Base-by-base conservation (phyloP, 2,888 invertebrate genomes). In the Thera obeliscata region DNA sequence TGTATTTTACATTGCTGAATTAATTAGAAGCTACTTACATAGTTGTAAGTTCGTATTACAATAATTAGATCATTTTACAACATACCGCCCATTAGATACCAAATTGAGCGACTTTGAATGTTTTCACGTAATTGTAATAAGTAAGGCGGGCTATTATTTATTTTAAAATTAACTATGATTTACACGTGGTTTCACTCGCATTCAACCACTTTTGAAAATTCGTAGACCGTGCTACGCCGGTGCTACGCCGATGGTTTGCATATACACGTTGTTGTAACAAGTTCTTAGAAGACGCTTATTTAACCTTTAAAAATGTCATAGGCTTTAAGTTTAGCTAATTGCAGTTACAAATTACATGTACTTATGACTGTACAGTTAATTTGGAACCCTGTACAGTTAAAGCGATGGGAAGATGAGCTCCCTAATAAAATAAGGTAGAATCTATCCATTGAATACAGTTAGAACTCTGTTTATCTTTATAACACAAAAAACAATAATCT, bases 151-250 rank as follows among this genome's bases (percentile, higher is more conserved):
- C 52, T 35, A 56, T 61, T 58, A 48, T 52, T 52, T 38, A 41
- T 3, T 3, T 43, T 6, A 35, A 22, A 56, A 22, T n/a, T 57
- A 56, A 46, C 55, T 50, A 41, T n/a, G 1, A n/a, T 33, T 60
- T 64, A n/a, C n/a, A 4, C 36, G 22, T 33, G 49, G 38, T 49
- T 65, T 60, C 22, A 38, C 35, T 43, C 5, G 43, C 12, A 11
- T 46, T 22, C 36, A 36, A 52, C 2, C 11, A 46, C 2, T 33
- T 64, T 64, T 48, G 22, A 33, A 36, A 64, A 54, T 46, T 57
- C 64, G 64, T 64, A 64, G 63, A 57, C 50, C n/a, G 57, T 64
- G 64, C 64, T 64, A 64, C 64, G 57, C 48, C 4, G 36, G 35
- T 46, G 64, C 64, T 58, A 64, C 57, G 22, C 38, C 9, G 33